phyloP scores from a whole-genome alignment of 2,888 invertebrate genomes.

The Cinara cedri region DNA sequence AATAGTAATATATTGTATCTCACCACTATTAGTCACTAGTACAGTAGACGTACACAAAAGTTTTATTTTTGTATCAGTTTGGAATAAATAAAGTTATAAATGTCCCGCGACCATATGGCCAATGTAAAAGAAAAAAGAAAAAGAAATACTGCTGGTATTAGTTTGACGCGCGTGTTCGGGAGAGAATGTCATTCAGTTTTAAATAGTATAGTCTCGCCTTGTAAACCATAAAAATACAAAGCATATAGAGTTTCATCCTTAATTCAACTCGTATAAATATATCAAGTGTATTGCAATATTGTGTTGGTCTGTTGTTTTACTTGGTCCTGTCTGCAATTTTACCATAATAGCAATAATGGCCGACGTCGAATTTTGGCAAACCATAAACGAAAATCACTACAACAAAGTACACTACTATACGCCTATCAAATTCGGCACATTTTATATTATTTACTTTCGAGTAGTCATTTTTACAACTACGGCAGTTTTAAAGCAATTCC shows the following conservation, averaged over 20 bases:
- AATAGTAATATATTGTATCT: not conserved
- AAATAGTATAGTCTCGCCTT: not conserved
- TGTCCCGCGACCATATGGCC: constrained; percentile 26
- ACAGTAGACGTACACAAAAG: not conserved
- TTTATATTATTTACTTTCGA: no score
- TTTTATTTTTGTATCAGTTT: constrained; percentile 24
- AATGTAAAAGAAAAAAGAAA: constrained; percentile 23
- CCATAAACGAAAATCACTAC: no score
- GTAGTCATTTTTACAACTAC: no score
- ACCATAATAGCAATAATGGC: not conserved
- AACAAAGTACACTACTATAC: no score
- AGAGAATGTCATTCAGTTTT: constrained; percentile 23
- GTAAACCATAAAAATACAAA: not conserved
- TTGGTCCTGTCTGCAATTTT: not conserved
- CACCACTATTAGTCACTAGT: not conserved
- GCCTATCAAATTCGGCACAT: no score
- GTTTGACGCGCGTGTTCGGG: not conserved
- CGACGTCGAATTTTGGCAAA: no score
- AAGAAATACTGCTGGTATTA: not conserved
- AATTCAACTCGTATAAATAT: not conserved
- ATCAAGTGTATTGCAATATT: not conserved
- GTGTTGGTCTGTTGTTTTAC: not conserved
- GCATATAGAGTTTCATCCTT: not conserved
- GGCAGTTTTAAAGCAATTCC: not conserved
- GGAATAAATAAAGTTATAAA: constrained; percentile 46